Evolutionary conservation across 2,113 vertebrate genomes (phyloP).

Genomic region (Eublepharis macularius): DNA sequence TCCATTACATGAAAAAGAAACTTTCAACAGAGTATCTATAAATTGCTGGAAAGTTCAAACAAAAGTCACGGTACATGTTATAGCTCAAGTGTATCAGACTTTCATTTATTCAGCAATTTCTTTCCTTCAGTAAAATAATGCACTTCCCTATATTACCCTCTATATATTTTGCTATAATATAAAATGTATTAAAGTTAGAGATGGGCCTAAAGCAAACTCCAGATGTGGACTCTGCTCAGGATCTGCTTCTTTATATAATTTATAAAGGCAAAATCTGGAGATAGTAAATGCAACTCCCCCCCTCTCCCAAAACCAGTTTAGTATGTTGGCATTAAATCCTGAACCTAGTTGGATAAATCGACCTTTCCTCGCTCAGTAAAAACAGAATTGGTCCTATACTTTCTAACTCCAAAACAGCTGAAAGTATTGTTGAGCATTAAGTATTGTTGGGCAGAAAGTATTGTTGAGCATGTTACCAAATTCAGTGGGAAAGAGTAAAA

Average conservation of each 20-base stretch:
- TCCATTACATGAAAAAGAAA: conserved; percentile 16
- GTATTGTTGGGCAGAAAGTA: not conserved
- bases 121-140: conserved; percentile 35
- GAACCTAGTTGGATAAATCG: conserved; percentile 21
- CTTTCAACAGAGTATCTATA: conserved; percentile 29
- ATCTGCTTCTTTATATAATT: conserved; percentile 35
- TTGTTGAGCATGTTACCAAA: not conserved
- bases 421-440: not conserved
- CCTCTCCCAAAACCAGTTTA: conserved; percentile 23
- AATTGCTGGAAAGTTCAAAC: conserved; percentile 7
- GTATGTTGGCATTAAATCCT: conserved; percentile 6
- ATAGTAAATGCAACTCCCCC: not conserved
- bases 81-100: conserved; percentile 9
- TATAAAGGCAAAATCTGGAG: conserved; percentile 24
- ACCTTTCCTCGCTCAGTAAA: conserved; percentile 5
- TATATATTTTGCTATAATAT: conserved; percentile 23
- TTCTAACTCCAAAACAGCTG: not conserved
- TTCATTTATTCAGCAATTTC: conserved; percentile 24
- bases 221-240: conserved; percentile 21
- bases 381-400: conserved; percentile 27
- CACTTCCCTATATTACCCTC: conserved; percentile 38
- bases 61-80: conserved; percentile 32
- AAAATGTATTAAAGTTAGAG: conserved; percentile 29
- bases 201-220: conserved; percentile 23
- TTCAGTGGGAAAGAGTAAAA: not conserved